Conservation (phyloP, 1,140 invertebrate species). For the Lasioglossum baleicum region DNA sequence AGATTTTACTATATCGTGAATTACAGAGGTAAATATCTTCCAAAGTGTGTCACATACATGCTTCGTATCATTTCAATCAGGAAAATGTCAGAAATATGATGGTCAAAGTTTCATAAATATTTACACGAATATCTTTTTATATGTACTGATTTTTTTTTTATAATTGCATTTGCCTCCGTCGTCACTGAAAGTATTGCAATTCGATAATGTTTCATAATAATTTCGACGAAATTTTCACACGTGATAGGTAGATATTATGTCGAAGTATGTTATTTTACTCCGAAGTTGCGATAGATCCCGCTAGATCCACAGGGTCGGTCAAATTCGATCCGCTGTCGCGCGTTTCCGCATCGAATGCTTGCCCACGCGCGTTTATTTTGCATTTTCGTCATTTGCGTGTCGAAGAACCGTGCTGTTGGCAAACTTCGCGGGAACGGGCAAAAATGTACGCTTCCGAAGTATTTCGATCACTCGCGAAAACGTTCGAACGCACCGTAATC, state of each 20-base stretch:
- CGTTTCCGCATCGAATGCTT: constrained; percentile 46
- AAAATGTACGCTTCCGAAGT: background rate
- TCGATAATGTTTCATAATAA: too few species aligned
- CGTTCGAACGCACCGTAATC: background rate
- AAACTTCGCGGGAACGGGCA: background rate
- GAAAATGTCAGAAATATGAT: too few species aligned
- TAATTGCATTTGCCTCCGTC: too few species aligned
- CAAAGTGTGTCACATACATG: too few species aligned
- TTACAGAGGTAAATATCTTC: too few species aligned
- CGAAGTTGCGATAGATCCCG: background rate
- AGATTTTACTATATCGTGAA: too few species aligned
- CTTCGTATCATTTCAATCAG: too few species aligned
- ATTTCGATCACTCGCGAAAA: background rate
- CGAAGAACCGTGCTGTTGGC: constrained; percentile 47
- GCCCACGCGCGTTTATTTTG: constrained; percentile 57
- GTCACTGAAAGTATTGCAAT: too few species aligned
- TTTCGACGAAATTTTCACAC: too few species aligned
- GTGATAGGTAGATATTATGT: background rate
- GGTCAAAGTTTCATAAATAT: too few species aligned
- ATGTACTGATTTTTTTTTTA: too few species aligned
- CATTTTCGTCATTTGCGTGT: constrained; percentile 57
- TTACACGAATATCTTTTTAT: too few species aligned
- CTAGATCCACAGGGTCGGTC: constrained; percentile 27
- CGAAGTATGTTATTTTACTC: background rate
- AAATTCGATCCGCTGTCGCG: constrained; percentile 46